Conservation (phyloP, 2,888 invertebrate genomes). For the Phania funesta region DNA sequence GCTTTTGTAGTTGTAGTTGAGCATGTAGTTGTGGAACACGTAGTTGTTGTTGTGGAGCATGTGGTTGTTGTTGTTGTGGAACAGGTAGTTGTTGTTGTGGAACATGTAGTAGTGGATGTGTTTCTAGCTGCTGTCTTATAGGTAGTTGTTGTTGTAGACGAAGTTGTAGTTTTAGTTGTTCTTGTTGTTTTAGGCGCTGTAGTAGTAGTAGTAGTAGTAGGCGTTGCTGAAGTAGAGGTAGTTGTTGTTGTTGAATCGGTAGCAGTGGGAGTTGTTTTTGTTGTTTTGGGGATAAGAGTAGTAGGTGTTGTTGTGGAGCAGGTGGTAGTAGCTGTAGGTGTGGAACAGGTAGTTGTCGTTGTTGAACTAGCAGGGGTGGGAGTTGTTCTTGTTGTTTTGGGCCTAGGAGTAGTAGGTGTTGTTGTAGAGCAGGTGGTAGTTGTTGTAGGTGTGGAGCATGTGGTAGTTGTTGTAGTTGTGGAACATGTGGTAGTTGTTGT, state of each 20-base stretch:
- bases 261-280: slow-evolving; percentile 13
- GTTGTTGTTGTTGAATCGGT: neutral
- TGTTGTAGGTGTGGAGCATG: neutral
- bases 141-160: neutral
- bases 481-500: neutral
- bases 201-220: slow-evolving; percentile 12
- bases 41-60: slow-evolving; percentile 32
- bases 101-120: neutral
- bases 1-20: slow-evolving; percentile 10
- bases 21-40: slow-evolving; percentile 36
- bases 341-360: neutral
- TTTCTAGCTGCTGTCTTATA: neutral
- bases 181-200: slow-evolving; percentile 7
- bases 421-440: slow-evolving; percentile 8
- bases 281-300: neutral
- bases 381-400: neutral
- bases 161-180: slow-evolving; percentile 23
- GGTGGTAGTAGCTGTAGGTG: neutral
- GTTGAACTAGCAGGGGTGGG: slow-evolving; percentile 3
- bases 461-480: neutral
- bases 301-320: neutral
- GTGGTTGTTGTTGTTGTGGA: neutral
- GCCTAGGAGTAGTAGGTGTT: neutral
- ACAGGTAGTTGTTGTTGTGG: slow-evolving; percentile 1
- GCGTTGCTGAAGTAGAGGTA: neutral